phyloP scores from a whole-genome alignment of 2,797 vertebrate species.

The Pristis pectinata region DNA sequence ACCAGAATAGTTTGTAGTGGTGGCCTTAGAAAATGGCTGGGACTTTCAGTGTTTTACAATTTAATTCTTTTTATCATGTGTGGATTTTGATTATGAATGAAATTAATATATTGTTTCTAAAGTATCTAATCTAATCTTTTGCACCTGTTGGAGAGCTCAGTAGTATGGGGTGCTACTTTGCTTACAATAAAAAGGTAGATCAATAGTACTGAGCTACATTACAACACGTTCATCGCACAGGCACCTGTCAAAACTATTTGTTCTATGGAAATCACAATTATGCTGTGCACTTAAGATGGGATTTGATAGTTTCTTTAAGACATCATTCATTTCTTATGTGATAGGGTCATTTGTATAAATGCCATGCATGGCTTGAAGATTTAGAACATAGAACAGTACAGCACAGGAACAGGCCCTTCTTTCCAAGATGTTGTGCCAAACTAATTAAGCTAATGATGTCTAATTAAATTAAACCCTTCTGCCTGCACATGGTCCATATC shows the following conservation, averaged over 20 bases:
- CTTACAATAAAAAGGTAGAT: neutral
- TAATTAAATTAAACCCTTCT: no score
- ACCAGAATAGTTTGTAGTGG: neutral
- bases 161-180: neutral
- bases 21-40: neutral
- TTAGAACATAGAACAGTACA: no score
- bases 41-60: neutral
- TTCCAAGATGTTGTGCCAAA: no score
- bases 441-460: no score
- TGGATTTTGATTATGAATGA: no score
- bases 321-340: neutral
- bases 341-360: neutral
- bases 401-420: no score
- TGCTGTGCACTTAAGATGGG: neutral
- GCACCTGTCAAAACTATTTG: neutral
- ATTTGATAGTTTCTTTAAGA: neutral
- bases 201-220: neutral
- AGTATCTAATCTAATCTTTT: no score
- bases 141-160: neutral
- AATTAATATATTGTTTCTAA: no score
- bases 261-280: neutral
- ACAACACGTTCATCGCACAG: neutral
- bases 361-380: neutral
- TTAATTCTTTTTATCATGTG: no score
- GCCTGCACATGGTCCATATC: no score